Evolutionary conservation across 2,888 invertebrate species (phyloP).

Genomic region (Lasioglossum villosulum): DNA sequence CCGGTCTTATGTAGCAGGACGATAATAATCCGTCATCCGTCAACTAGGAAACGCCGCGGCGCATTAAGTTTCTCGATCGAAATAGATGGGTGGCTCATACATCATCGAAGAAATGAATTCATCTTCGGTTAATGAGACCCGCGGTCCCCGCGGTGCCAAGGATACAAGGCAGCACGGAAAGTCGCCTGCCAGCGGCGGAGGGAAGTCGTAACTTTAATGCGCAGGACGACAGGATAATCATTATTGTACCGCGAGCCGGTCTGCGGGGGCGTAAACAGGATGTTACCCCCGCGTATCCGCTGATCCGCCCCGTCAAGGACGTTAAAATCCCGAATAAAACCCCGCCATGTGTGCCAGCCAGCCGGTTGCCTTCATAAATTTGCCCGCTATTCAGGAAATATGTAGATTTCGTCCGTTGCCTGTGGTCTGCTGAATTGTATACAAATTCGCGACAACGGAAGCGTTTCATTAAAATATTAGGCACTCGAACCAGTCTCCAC

Average conservation of each 20-base stretch:
- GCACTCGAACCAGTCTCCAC: background rate
- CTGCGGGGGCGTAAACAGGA: slow-evolving; percentile 69
- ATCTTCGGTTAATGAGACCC: slow-evolving; percentile 48
- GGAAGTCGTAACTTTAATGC: slow-evolving; percentile 68
- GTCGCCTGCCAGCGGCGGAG: slow-evolving; percentile 36
- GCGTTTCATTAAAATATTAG: background rate
- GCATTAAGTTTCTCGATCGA: slow-evolving; percentile 46
- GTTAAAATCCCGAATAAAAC: slow-evolving; percentile 41
- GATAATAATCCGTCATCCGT: slow-evolving; percentile 46
- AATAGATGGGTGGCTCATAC: slow-evolving; percentile 42
- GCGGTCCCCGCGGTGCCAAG: slow-evolving; percentile 43
- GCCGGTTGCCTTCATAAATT: background rate
- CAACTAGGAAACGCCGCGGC: slow-evolving; percentile 23
- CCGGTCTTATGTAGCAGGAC: background rate
- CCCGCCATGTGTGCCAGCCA: background rate
- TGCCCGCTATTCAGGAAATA: background rate
- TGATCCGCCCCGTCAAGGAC: slow-evolving; percentile 52
- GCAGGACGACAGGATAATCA: slow-evolving; percentile 68
- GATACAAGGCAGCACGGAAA: slow-evolving; percentile 13
- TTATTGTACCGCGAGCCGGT: slow-evolving; percentile 58
- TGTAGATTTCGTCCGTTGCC: background rate
- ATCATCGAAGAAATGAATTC: slow-evolving; percentile 54
- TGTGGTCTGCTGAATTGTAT: slow-evolving; percentile 1
- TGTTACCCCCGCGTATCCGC: slow-evolving; percentile 58
- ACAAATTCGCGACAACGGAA: background rate